A percentile compares a stretch with the other conserved stretches of the same genome.
Conservation (phyloP, 1,140 invertebrate species). For the Caenorhabditis latens region DNA sequence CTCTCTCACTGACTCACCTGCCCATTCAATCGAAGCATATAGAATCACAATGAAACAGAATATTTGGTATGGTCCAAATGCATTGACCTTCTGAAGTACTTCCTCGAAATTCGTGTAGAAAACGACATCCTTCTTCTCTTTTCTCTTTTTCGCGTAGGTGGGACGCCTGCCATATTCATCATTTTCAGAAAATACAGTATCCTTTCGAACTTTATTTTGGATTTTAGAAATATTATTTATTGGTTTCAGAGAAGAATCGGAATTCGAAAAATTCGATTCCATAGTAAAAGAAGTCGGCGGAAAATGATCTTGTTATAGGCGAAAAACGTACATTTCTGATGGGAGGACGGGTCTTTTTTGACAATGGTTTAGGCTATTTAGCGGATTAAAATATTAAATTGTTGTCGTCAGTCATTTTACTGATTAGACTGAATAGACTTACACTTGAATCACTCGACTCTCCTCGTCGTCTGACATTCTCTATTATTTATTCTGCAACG, state of each 20-base stretch:
- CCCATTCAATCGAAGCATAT: slow-evolving; percentile 74
- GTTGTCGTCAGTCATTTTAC: neutral
- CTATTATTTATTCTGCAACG: neutral
- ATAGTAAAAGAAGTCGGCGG: neutral
- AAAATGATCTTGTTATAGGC: slow-evolving; percentile 26
- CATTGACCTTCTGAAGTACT: slow-evolving; percentile 70
- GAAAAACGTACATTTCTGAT: neutral
- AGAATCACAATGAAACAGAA: slow-evolving; percentile 73
- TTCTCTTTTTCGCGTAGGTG: slow-evolving; percentile 12
- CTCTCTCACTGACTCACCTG: slow-evolving; percentile 64
- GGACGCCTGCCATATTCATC: slow-evolving; percentile 54
- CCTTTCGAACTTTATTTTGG: neutral
- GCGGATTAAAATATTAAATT: slow-evolving; percentile 37
- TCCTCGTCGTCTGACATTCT: slow-evolving; percentile 3
- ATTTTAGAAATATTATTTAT: neutral
- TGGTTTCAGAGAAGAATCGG: neutral
- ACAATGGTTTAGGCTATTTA: neutral
- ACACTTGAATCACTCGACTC: slow-evolving; percentile 3
- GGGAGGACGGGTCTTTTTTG: neutral
- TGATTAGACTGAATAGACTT: neutral
- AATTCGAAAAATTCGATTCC: slow-evolving; percentile 7
- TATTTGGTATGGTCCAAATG: slow-evolving; percentile 74
- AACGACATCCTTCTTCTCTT: slow-evolving; percentile 64
- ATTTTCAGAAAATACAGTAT: slow-evolving; percentile 38
- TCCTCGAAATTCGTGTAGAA: slow-evolving; percentile 74